Percentiles rank a stretch among this genome's conserved stretches.
Evolutionary conservation across 2,888 invertebrate genomes (phyloP).

Genomic region (Cheilosia vulpina): DNA sequence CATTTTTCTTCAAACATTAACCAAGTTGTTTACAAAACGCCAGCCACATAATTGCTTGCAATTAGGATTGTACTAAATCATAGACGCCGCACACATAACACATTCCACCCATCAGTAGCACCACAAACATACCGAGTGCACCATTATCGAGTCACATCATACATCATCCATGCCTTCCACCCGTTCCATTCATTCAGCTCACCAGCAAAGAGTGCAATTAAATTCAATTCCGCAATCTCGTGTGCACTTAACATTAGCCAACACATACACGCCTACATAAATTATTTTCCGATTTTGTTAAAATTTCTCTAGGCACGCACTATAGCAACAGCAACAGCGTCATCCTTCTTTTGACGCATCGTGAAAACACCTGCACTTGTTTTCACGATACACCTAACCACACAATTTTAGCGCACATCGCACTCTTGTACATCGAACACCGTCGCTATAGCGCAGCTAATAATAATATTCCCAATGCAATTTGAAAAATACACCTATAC

Average conservation of each 20-base stretch:
- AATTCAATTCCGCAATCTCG: constrained; percentile 60
- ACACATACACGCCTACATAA: constrained; percentile 59
- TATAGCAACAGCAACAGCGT: neutral
- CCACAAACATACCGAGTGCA: constrained; percentile 5
- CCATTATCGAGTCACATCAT: constrained; percentile 24
- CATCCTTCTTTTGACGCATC: constrained; percentile 27
- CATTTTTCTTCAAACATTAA: constrained; percentile 29
- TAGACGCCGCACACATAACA: constrained; percentile 9
- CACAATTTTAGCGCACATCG: constrained; percentile 27
- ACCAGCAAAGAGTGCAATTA: constrained; percentile 60
- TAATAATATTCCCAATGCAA: constrained; percentile 54
- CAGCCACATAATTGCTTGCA: constrained; percentile 22
- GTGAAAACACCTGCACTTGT: constrained; percentile 35
- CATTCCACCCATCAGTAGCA: neutral
- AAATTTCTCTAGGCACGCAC: constrained; percentile 67
- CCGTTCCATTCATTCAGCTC: constrained; percentile 19
- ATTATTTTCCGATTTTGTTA: constrained; percentile 64
- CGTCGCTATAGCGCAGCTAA: constrained; percentile 37
- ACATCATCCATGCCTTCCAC: neutral
- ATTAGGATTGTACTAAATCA: constrained; percentile 55
- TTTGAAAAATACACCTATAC: constrained; percentile 51
- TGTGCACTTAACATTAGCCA: constrained; percentile 58
- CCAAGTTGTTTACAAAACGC: constrained; percentile 34
- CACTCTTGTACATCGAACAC: constrained; percentile 3
- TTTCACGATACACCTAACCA: constrained; percentile 36